These are phyloP conservation scores for Phasia obesa DNA, from an alignment of 2,888 invertebrate species.

Conservation along the genomic window DNA sequence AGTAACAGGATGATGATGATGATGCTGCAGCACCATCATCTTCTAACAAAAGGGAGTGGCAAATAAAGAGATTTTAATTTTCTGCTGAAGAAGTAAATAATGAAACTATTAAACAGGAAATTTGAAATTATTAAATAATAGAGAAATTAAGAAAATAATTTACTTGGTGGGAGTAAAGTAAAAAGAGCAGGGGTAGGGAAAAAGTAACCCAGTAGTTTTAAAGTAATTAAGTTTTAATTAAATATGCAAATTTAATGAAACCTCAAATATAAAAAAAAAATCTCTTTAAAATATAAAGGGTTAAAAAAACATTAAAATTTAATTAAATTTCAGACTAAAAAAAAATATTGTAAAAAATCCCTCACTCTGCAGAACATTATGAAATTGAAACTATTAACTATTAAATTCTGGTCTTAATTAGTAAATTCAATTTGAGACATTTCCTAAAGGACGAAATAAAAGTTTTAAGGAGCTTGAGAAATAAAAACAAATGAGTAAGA, in stretches of 20 bases:
- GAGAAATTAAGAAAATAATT: conserved; percentile 21
- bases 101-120: conserved; percentile 30
- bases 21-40: neutral
- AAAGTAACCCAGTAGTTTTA: neutral
- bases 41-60: conserved; percentile 65
- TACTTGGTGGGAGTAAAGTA: neutral
- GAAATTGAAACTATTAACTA: no score
- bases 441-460: no score
- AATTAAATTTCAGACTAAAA: neutral
- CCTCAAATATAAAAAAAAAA: neutral
- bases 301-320: neutral
- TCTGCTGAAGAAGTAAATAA: conserved; percentile 11
- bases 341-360: no score
- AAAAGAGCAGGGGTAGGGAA: no score
- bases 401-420: no score
- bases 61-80: conserved; percentile 38
- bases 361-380: no score
- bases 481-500: no score
- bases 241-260: neutral
- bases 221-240: neutral
- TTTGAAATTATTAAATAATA: conserved; percentile 31
- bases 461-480: no score
- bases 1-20: conserved; percentile 28
- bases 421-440: no score
- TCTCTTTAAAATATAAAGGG: no score